Base-by-base conservation (phyloP, 2,888 invertebrate species). In the Lamproptera curius region DNA sequence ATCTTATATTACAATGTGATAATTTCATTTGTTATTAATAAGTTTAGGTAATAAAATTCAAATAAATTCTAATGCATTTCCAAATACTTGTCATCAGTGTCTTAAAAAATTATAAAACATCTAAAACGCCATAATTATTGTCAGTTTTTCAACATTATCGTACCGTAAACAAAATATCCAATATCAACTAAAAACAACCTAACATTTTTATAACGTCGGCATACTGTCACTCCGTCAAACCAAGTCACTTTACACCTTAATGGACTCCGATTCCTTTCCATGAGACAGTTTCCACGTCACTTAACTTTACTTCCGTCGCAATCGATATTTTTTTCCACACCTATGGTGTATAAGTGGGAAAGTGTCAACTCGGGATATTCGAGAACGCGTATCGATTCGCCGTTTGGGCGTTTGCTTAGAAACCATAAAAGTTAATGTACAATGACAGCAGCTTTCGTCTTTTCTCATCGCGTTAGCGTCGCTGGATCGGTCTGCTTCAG, bases 261-360 rank as follows among this genome's bases (percentile, higher is more conserved):
- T 81, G 80, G 78, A 78, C 68, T 20, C 20, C 20, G 20, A 71
- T 70, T 71, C 70, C 65, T 69, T 65, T 70, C 69, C 73, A 76
- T 76, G 76, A 74, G 83, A 82, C 80, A 79, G 73, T 85, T 84
- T 85, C 82, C 79, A 69, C 79, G 50, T 76, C 84, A 79, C 79
- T 85, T 80, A 76, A 65, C 74, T 66, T 66, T 66, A 81, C 76
- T 85, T 86, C 86, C 86, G 77, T 61, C 69, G 83, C 72, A 83
- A 84, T 76, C 74, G 85, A 83, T 86, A 84, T 83, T 76, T 76
- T 66, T 75, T 76, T 71, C 28, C 31, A 10, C 62, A 70, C 70
- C 67, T 65, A 70, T 80, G n/a, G n/a, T n/a, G n/a, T n/a, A 81
- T 83, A 77, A 77, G 78, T 64, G 66, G 67, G 63, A 58, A 73